These are phyloP conservation scores for Melanotaenia duboulayi DNA, from an alignment of 2,113 vertebrate genomes.

Conservation along the genomic window DNA sequence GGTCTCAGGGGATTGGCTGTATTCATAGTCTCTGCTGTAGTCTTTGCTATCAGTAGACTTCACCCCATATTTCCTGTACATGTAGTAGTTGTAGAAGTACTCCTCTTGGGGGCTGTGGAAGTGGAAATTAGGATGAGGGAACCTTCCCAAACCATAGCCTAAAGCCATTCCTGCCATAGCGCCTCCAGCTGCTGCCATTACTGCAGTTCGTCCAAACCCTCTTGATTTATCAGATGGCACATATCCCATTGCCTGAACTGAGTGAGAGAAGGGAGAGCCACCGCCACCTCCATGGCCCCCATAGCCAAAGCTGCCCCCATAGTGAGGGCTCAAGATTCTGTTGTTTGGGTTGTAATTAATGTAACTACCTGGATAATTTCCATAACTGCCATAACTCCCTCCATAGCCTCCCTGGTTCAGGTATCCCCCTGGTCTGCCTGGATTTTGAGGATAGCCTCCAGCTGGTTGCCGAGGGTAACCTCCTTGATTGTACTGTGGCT, in stretches of 20 bases:
- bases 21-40: conserved; percentile 69
- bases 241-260: conserved; percentile 66
- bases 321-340: conserved; percentile 75
- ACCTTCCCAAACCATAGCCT: conserved; percentile 78
- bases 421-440: background rate
- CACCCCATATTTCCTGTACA: conserved; percentile 72
- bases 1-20: conserved; percentile 18
- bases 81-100: conserved; percentile 80
- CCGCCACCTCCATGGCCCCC: conserved; percentile 34
- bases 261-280: conserved; percentile 76
- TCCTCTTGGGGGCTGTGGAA: conserved; percentile 75
- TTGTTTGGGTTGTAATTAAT: conserved; percentile 79
- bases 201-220: conserved; percentile 75
- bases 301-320: conserved; percentile 66
- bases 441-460: conserved; percentile 4
- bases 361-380: conserved; percentile 50
- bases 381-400: conserved; percentile 20
- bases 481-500: conserved; percentile 20
- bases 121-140: conserved; percentile 73
- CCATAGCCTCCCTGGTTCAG: background rate
- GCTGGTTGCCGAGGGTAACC: conserved; percentile 22
- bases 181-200: conserved; percentile 74
- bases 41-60: conserved; percentile 66
- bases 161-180: conserved; percentile 78
- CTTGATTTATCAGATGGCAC: conserved; percentile 68